A percentile compares a stretch with the other conserved stretches of the same genome.
Evolutionary conservation across 2,113 vertebrate genomes (phyloP).

Genomic region (Cynocephalus volans): DNA sequence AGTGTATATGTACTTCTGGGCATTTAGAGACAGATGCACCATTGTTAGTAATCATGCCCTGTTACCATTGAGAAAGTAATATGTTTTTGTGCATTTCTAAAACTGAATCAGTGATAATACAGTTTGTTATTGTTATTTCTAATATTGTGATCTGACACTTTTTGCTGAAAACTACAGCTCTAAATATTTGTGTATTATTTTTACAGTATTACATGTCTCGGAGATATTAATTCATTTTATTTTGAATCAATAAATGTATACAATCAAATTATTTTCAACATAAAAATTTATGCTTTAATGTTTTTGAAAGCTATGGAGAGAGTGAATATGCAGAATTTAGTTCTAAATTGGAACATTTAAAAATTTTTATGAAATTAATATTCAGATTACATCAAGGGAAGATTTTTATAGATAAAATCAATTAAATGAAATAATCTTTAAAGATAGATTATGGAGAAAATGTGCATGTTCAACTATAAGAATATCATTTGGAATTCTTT

Average conservation of each 20-base stretch:
- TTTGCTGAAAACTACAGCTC: not conserved
- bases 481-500: constrained; percentile 24
- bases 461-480: not conserved
- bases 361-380: not conserved
- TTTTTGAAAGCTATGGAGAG: not conserved
- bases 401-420: not conserved
- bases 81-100: not conserved
- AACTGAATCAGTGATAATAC: not conserved
- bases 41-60: not conserved
- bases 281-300: not conserved
- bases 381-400: not conserved
- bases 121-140: not conserved
- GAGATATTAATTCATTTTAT: not conserved
- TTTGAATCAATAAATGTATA: not conserved
- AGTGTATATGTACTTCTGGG: not conserved
- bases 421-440: constrained; percentile 20
- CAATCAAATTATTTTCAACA: not conserved
- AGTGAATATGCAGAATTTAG: not conserved
- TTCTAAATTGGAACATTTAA: not conserved
- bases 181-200: not conserved
- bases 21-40: not conserved
- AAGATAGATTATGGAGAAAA: not conserved
- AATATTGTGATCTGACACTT: not conserved
- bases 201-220: not conserved
- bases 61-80: not conserved